Evolutionary conservation across 2,797 vertebrate genomes (phyloP).

Genomic region (Hybognathus amarus): DNA sequence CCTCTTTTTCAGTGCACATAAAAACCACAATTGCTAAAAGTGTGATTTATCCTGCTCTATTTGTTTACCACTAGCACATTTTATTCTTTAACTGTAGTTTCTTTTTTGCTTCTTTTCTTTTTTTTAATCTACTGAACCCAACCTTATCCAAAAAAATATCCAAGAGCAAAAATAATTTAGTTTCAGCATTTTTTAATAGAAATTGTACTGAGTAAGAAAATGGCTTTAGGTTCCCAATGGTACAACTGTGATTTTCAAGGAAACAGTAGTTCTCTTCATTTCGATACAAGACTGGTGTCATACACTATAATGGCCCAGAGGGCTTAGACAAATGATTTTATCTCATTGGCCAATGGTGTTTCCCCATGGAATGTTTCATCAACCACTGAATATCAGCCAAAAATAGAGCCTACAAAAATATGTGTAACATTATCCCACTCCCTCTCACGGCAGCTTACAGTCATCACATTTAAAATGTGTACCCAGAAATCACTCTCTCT

Average conservation of each 20-base stretch:
- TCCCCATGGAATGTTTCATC: slow-evolving; percentile 61
- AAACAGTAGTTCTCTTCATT: background rate
- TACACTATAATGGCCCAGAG: slow-evolving; percentile 1
- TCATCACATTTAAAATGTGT: slow-evolving; percentile 52
- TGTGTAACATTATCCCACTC: slow-evolving; percentile 57
- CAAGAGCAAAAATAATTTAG: background rate
- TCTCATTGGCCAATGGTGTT: slow-evolving; percentile 46
- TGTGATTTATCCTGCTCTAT: too few species aligned
- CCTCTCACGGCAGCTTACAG: slow-evolving; percentile 44
- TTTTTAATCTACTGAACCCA: background rate
- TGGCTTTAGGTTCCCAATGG: background rate
- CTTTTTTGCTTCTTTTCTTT: too few species aligned
- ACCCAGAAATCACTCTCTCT: slow-evolving; percentile 21
- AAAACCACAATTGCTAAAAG: too few species aligned
- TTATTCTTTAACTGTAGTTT: too few species aligned
- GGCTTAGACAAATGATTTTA: slow-evolving; percentile 37
- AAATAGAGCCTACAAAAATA: slow-evolving; percentile 50
- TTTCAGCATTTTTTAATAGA: background rate
- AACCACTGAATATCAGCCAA: slow-evolving; percentile 37
- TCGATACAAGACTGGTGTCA: background rate
- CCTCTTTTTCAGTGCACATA: too few species aligned
- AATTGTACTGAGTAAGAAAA: background rate
- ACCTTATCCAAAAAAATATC: background rate
- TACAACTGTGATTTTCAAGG: background rate
- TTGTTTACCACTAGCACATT: too few species aligned